phyloP scores from a whole-genome alignment of 1,140 invertebrate species.

The Leptinotarsa defecta region DNA sequence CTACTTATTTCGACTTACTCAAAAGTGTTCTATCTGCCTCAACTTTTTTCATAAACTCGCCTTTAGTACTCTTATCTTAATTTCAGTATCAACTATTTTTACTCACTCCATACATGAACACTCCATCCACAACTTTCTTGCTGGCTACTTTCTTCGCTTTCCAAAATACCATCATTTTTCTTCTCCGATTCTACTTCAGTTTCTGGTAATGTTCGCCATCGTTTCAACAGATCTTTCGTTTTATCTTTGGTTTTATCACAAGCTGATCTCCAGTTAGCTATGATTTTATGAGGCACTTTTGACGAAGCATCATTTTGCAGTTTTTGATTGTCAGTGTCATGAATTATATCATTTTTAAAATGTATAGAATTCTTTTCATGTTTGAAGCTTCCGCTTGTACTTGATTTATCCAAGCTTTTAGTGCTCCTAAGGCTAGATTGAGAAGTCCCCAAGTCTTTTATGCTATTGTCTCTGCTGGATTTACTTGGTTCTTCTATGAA shows the following conservation, averaged over 20 bases:
- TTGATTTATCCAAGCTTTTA: conserved; percentile 50
- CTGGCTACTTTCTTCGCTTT: conserved; percentile 51
- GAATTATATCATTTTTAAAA: conserved; percentile 50
- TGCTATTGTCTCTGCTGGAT: conserved; percentile 50
- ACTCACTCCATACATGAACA: conserved; percentile 74
- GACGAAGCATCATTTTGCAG: conserved; percentile 54
- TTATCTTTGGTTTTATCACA: conserved; percentile 72
- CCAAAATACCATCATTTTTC: conserved; percentile 48
- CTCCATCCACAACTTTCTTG: conserved; percentile 63
- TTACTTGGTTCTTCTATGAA: conserved; percentile 9
- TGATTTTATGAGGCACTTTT: conserved; percentile 69
- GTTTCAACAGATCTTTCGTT: conserved; percentile 69
- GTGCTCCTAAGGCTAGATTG: conserved; percentile 52
- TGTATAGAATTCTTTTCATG: conserved; percentile 52
- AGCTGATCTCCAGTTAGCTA: conserved; percentile 70
- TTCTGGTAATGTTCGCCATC: conserved; percentile 69
- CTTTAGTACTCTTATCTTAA: background rate
- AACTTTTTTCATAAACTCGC: conserved; percentile 9
- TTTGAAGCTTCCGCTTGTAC: conserved; percentile 50
- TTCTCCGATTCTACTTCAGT: conserved; percentile 51
- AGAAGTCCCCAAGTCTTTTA: conserved; percentile 50
- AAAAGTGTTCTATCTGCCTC: too few species aligned
- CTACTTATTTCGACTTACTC: too few species aligned
- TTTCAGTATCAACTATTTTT: background rate
- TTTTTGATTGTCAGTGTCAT: conserved; percentile 48